phyloP scores from a whole-genome alignment of 1,140 invertebrate genomes.

The Druon quercuslanigerum region DNA sequence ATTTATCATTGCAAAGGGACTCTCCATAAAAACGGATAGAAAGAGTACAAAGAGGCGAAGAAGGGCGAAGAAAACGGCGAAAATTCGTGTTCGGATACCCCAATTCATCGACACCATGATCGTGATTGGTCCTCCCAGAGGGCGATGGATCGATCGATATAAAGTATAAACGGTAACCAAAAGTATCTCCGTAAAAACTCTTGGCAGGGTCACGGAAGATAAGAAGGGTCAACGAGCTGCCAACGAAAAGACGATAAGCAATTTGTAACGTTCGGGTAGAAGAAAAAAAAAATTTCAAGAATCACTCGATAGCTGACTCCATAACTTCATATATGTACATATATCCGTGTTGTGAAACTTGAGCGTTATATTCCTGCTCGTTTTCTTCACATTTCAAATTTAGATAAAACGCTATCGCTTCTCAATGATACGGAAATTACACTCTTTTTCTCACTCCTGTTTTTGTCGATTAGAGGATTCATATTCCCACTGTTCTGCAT shows the following conservation, averaged over 20 bases:
- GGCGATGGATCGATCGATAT: slow-evolving; percentile 32
- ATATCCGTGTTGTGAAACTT: slow-evolving; percentile 54
- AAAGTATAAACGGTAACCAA: slow-evolving; percentile 47
- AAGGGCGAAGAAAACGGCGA: slow-evolving; percentile 34
- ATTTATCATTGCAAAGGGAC: no score
- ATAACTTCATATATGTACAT: slow-evolving; percentile 29
- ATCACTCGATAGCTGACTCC: slow-evolving; percentile 43
- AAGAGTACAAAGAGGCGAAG: no score
- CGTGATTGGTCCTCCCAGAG: slow-evolving; percentile 30
- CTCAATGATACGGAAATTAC: slow-evolving; percentile 57
- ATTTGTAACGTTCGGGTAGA: slow-evolving; percentile 68
- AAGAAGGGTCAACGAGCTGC: slow-evolving; percentile 59
- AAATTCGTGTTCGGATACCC: slow-evolving; percentile 52
- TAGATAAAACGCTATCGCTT: slow-evolving; percentile 62
- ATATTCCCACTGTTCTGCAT: neutral
- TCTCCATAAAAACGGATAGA: no score
- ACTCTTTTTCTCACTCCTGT: slow-evolving; percentile 12
- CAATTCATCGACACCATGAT: slow-evolving; percentile 53
- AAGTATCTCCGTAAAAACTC: slow-evolving; percentile 54
- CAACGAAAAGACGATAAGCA: slow-evolving; percentile 67
- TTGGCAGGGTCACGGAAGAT: slow-evolving; percentile 61
- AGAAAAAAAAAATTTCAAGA: slow-evolving; percentile 48
- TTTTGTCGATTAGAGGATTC: neutral
- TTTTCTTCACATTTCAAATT: slow-evolving; percentile 64
- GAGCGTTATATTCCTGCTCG: slow-evolving; percentile 57